Evolutionary conservation across 2,888 invertebrate species (phyloP), one percentile per base, ranked within the genome.

Genomic region (Cheilosia variabilis): DNA sequence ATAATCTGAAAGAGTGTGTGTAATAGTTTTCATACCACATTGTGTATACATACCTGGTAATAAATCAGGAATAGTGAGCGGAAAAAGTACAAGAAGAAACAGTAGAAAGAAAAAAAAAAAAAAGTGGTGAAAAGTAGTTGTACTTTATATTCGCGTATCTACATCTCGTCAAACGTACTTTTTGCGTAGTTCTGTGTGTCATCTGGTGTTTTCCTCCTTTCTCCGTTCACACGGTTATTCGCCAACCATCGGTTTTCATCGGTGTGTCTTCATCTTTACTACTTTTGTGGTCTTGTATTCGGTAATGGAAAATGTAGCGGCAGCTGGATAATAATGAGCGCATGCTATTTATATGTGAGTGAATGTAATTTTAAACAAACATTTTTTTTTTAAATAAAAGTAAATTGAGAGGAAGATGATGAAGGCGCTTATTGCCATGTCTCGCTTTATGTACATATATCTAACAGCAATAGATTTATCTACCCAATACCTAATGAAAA

Each of bases 301-400:
- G 87, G 81, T 66, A 82, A 87, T 87, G 88, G 89, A 88, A 88
- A 88, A 88, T 89, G 88, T 88, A 89, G 88, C 88, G 87, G 88
- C 87, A 88, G 88, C 87, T 87, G 88, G 89, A 88, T 88, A 88
- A 89, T 88, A 88, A 88, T 89, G 88, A 88, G 88, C 89, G 88
- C 89, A 88, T 89, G 89, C 88, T 89, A 88, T 88, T 88, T 89
- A 88, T 89, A 89, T 88, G 89, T 89, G 87, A 89, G 89, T 88
- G 50, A 60, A 72, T 72, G 72, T 72, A 66, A 65, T 79, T 79
- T 79, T 53, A 79, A 50, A 72, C 45, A 63, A 65, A 53, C 58
- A 15, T 22, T 22, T 22, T 22, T 6, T 6, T 24, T 43, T 7
- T 53, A 57, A 47, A 69, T 22, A 47, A 22, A 50, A 50, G 3